Evolutionary conservation across 2,888 invertebrate species (phyloP).

Genomic region (Gymnocheta viridis): DNA sequence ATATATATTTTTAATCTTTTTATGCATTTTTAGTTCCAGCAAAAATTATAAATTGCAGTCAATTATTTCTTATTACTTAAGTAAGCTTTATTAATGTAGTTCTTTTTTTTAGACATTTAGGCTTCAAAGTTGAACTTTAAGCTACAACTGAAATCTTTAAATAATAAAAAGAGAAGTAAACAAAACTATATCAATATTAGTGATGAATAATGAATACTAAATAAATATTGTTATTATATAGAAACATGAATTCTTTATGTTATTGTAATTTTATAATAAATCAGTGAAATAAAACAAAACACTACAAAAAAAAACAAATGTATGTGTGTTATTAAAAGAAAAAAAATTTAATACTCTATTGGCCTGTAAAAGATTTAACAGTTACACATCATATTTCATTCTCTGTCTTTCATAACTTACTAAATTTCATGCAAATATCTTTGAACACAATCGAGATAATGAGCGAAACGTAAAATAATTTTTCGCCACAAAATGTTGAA

Average conservation of each 20-base stretch:
- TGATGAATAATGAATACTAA: slow-evolving; percentile 38
- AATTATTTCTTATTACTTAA: slow-evolving; percentile 21
- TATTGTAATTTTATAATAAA: slow-evolving; percentile 35
- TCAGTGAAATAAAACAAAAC: slow-evolving; percentile 21
- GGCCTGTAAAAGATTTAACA: too few species aligned
- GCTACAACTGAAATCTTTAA: slow-evolving; percentile 25
- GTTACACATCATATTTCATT: too few species aligned
- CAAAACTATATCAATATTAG: slow-evolving; percentile 47
- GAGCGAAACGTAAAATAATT: too few species aligned
- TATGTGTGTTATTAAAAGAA: not conserved
- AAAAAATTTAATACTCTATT: not conserved
- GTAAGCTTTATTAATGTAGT: slow-evolving; percentile 42
- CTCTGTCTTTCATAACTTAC: too few species aligned
- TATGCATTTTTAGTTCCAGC: slow-evolving; percentile 23
- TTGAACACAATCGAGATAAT: too few species aligned
- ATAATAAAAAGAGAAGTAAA: not conserved
- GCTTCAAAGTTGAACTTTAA: slow-evolving; percentile 50
- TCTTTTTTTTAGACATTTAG: not conserved
- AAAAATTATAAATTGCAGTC: not conserved
- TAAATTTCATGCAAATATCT: too few species aligned
- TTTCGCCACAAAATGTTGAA: too few species aligned
- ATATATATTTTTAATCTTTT: slow-evolving; percentile 46
- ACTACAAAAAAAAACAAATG: slow-evolving; percentile 21
- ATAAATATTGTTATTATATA: slow-evolving; percentile 30
- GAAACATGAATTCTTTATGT: slow-evolving; percentile 53